A percentile compares a stretch with the other conserved stretches of the same genome.
These are phyloP conservation scores for Onychostoma macrolepis DNA, from an alignment of 2,113 vertebrate species.

Conservation along the genomic window DNA sequence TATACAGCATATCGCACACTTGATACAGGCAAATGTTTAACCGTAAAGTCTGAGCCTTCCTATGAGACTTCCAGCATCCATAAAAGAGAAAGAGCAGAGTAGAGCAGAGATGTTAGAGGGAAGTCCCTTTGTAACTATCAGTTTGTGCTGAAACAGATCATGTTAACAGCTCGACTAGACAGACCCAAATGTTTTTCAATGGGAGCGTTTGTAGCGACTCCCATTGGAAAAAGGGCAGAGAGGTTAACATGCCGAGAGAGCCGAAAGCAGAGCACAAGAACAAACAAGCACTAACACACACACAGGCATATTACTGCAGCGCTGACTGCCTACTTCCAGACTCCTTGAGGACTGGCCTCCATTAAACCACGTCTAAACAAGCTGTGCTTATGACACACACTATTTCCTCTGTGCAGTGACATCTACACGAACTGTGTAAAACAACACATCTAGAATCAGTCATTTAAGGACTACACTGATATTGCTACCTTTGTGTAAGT, in stretches of 20 bases:
- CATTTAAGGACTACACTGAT: background rate
- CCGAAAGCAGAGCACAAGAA: conserved; percentile 23
- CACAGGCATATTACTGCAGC: background rate
- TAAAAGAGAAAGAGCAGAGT: background rate
- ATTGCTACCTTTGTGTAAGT: background rate
- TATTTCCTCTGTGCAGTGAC: background rate
- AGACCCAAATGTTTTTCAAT: conserved; percentile 51
- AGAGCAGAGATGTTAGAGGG: background rate
- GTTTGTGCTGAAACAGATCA: conserved; percentile 29
- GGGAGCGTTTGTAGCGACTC: conserved; percentile 57
- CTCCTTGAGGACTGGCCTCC: conserved; percentile 1
- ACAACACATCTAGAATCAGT: background rate
- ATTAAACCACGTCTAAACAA: background rate
- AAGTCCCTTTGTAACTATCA: conserved; percentile 12
- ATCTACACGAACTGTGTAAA: background rate
- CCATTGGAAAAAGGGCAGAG: conserved; percentile 57
- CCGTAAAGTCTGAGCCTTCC: background rate
- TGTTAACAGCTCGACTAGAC: conserved; percentile 60
- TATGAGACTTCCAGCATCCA: conserved; percentile 12
- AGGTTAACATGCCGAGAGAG: conserved; percentile 65
- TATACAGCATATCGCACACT: background rate
- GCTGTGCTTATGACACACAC: background rate
- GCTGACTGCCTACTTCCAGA: background rate
- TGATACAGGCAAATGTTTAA: conserved; percentile 14
- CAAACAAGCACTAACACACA: conserved; percentile 15